These are phyloP conservation scores for Magallana angulata DNA, from an alignment of 1,140 invertebrate genomes.

Conservation along the genomic window DNA sequence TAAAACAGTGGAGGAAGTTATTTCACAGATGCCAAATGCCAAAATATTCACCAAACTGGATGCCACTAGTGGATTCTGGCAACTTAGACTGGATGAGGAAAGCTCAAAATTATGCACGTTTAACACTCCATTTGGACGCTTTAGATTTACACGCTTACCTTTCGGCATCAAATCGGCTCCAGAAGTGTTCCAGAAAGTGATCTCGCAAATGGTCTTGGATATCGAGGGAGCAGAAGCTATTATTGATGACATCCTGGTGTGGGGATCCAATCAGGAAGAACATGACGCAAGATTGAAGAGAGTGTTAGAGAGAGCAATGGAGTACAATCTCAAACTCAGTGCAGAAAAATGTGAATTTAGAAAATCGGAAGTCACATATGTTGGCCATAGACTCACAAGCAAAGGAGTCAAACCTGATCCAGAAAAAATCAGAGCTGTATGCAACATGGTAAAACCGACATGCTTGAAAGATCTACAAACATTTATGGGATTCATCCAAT, in stretches of 20 bases:
- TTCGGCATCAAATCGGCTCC: conserved; percentile 47
- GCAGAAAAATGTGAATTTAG: conserved; percentile 50
- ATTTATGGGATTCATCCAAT: conserved; percentile 55
- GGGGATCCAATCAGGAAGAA: conserved; percentile 16
- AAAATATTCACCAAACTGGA: conserved; percentile 67
- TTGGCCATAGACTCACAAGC: conserved; percentile 65
- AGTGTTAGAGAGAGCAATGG: conserved; percentile 38
- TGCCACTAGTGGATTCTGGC: conserved; percentile 71
- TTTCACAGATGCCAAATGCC: conserved; percentile 47
- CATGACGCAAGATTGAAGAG: conserved; percentile 4
- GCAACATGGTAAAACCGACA: conserved; percentile 46
- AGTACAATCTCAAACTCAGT: conserved; percentile 57
- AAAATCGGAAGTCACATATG: conserved; percentile 52
- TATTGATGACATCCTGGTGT: conserved; percentile 63
- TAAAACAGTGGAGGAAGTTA: neutral
- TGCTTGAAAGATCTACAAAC: conserved; percentile 48
- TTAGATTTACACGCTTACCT: conserved; percentile 44
- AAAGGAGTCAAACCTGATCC: conserved; percentile 77
- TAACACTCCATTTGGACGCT: conserved; percentile 69
- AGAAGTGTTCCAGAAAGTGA: conserved; percentile 51
- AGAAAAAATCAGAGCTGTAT: conserved; percentile 77
- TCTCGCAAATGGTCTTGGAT: conserved; percentile 50
- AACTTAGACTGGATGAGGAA: conserved; percentile 65
- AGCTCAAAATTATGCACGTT: conserved; percentile 67
- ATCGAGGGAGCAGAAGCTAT: conserved; percentile 62